Conservation (phyloP, 2,113 vertebrate species). For the Bufo bufo region DNA sequence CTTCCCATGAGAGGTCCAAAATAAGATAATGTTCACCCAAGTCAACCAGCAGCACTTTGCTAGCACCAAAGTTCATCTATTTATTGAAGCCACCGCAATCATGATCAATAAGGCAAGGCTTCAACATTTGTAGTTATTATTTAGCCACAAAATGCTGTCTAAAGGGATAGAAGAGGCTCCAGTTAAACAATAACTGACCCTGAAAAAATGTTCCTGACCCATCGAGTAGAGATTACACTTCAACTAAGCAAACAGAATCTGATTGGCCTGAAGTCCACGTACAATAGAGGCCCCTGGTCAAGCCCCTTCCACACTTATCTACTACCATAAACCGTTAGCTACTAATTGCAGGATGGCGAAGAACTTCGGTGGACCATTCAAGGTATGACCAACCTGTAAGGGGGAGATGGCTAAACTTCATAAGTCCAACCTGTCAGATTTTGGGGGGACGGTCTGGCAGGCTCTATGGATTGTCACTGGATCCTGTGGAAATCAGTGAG, state of each 20-base stretch:
- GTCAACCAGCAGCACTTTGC: too few relatives aligned
- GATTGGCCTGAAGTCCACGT: not conserved
- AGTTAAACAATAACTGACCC: conserved; percentile 29
- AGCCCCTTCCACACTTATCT: not conserved
- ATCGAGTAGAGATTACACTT: not conserved
- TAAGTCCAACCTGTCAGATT: too few relatives aligned
- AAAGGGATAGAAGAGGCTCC: not conserved
- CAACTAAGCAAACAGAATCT: conserved; percentile 14
- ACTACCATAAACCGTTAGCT: not conserved
- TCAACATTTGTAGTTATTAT: not conserved
- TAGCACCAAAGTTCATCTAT: too few relatives aligned
- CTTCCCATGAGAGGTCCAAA: too few relatives aligned
- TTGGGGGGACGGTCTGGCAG: too few relatives aligned
- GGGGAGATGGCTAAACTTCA: too few relatives aligned
- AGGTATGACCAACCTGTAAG: not conserved
- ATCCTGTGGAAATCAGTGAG: too few relatives aligned
- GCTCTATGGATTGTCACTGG: too few relatives aligned
- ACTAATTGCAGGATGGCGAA: conserved; percentile 13
- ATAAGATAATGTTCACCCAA: too few relatives aligned
- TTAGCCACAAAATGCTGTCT: not conserved
- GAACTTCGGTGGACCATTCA: not conserved
- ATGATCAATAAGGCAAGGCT: not conserved
- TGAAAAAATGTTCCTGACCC: not conserved
- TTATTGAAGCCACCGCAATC: too few relatives aligned
- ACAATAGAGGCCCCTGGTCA: not conserved